Percentiles rank a stretch among this genome's conserved stretches.
Evolutionary conservation across 2,797 vertebrate species (phyloP).

Genomic region (Pipistrellus nathusii): DNA sequence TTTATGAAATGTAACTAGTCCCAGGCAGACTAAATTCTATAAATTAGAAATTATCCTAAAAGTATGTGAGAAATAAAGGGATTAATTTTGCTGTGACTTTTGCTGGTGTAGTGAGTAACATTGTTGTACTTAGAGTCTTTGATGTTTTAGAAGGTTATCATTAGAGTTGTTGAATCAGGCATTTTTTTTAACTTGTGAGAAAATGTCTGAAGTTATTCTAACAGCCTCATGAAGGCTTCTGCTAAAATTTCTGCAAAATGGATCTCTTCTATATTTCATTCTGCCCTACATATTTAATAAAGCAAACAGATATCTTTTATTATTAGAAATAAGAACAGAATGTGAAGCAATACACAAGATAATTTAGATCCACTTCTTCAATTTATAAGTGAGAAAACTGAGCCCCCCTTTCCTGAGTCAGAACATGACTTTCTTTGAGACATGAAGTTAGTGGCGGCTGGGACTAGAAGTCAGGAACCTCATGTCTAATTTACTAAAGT

Average conservation of each 20-base stretch:
- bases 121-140: neutral
- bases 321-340: slow-evolving; percentile 1
- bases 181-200: neutral
- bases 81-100: neutral
- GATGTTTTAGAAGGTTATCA: neutral
- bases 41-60: neutral
- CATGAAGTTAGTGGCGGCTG: neutral
- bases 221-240: slow-evolving; percentile 5
- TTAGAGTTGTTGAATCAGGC: neutral
- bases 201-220: slow-evolving; percentile 11
- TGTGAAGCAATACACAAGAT: neutral
- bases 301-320: neutral
- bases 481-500: neutral
- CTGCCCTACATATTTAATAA: slow-evolving; percentile 12
- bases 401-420: neutral
- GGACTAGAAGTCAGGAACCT: neutral
- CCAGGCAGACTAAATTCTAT: neutral
- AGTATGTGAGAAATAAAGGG: neutral
- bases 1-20: slow-evolving; percentile 36
- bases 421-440: neutral
- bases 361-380: neutral
- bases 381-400: neutral
- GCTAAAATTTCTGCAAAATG: neutral
- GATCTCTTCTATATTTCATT: slow-evolving; percentile 21
- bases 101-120: neutral